phyloP scores from a whole-genome alignment of 1,140 invertebrate genomes.

The Sycophila sp. region DNA sequence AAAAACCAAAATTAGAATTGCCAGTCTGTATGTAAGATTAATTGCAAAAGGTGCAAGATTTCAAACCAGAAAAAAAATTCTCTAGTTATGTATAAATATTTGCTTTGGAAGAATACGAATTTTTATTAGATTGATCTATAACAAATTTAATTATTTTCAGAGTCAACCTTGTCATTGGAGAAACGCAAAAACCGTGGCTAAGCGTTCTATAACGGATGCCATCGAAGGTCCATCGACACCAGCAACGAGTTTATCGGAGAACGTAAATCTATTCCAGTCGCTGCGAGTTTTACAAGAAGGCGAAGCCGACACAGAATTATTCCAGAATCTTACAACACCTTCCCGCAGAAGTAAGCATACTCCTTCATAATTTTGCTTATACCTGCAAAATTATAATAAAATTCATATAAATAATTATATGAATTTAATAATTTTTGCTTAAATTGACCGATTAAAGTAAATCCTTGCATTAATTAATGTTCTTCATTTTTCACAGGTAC shows the following conservation, averaged over 20 bases:
- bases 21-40: too few species aligned
- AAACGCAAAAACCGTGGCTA: conserved; percentile 81
- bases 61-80: too few species aligned
- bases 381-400: not conserved
- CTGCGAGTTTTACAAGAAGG: conserved; percentile 87
- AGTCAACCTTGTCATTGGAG: conserved; percentile 93
- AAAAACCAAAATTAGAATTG: too few species aligned
- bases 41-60: too few species aligned
- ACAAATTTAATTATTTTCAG: too few species aligned
- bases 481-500: conserved; percentile 53
- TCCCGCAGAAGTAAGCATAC: conserved; percentile 51
- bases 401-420: not conserved
- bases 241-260: conserved; percentile 77
- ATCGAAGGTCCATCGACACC: conserved; percentile 63
- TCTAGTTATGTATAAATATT: too few species aligned
- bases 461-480: not conserved
- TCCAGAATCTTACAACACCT: conserved; percentile 59
- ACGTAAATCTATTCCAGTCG: conserved; percentile 89
- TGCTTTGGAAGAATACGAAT: too few species aligned
- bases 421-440: not conserved
- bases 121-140: too few species aligned
- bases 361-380: too few species aligned
- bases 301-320: conserved; percentile 74
- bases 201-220: conserved; percentile 68
- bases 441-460: too few species aligned